Evolutionary conservation across 2,113 vertebrate species (phyloP).

Genomic region (Platichthys stellatus): DNA sequence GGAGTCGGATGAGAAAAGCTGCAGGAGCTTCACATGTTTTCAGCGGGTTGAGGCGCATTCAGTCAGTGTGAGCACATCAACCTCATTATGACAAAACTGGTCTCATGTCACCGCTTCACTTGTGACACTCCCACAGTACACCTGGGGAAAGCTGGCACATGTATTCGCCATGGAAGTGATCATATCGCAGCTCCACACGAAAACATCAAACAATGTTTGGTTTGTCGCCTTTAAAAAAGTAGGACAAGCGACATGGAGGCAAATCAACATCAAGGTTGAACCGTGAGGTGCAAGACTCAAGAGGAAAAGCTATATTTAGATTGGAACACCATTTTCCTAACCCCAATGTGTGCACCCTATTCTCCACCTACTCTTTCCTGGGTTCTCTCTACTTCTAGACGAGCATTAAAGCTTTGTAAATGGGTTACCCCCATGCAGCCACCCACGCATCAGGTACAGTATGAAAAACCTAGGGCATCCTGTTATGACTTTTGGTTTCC

Average conservation of each 20-base stretch:
- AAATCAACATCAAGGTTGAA: constrained; percentile 41
- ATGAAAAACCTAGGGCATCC: constrained; percentile 79
- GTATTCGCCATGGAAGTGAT: constrained; percentile 58
- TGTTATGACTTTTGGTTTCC: constrained; percentile 83
- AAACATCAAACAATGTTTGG: constrained; percentile 70
- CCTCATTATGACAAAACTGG: constrained; percentile 74
- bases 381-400: constrained; percentile 57
- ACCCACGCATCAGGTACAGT: constrained; percentile 83
- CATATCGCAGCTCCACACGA: constrained; percentile 42
- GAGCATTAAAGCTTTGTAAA: constrained; percentile 53
- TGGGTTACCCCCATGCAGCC: constrained; percentile 78
- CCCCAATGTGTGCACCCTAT: constrained; percentile 64
- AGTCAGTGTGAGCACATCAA: constrained; percentile 49
- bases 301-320: constrained; percentile 70
- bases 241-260: constrained; percentile 54
- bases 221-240: constrained; percentile 67
- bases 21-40: constrained; percentile 4
- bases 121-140: constrained; percentile 51
- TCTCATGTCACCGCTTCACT: constrained; percentile 58
- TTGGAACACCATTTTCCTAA: constrained; percentile 75
- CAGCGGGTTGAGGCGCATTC: constrained; percentile 9
- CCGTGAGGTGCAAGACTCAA: constrained; percentile 3
- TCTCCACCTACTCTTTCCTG: constrained; percentile 71
- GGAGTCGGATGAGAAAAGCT: neutral
- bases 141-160: constrained; percentile 59